Evolutionary conservation across 2,797 vertebrate species (phyloP), one percentile per base, ranked within the genome.

Genomic region (Cyprinodon diabolis): DNA sequence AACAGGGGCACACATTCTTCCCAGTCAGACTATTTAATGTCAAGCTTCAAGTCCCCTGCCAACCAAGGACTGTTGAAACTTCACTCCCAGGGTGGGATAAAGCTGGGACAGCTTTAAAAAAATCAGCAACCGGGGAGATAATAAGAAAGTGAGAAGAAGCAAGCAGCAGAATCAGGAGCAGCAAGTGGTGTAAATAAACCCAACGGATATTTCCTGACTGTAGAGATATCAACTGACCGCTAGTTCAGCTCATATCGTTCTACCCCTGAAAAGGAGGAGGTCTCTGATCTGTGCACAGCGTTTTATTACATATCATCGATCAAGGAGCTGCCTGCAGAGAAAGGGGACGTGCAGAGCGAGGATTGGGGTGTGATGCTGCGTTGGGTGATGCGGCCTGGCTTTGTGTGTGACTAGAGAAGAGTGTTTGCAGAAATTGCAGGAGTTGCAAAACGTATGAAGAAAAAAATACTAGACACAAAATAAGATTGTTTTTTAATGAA

Each of bases 331-430:
- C 78, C 68, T 21, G 12, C 8, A 54, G 35, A 43, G 58, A 17
- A 72, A 40, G 51, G 25, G 58, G 55, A 62, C 12, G 68, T 1
- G 67, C 74, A 71, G 69, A 67, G 67, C 21, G 9, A 23, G 51
- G 25, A 51, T 55, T 2, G 60, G 62, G 66, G 51, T 4, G 70
- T 68, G 71, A 57, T 72, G 30, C 3, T 73, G 69, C 71, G 6
- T 57, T 9, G 57, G 75, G 57, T 83, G 84, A 89, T 74, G 65
- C 63, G 88, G 78, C 73, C 78, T 60, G 67, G 77, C 66, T 81
- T 70, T 58, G 68, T 40, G 54, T 0, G n/a, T 37, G 56, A 68
- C 15, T 0, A 52, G 1, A 2, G 48, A 57, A 66, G n/a, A 37
- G 72, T 71, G 52, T 69, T 72, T 79, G 66, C 66, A 62, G 58